Percentiles rank a stretch among this genome's conserved stretches.
Conservation (phyloP, 2,888 invertebrate species). For the Euclidia mi region DNA sequence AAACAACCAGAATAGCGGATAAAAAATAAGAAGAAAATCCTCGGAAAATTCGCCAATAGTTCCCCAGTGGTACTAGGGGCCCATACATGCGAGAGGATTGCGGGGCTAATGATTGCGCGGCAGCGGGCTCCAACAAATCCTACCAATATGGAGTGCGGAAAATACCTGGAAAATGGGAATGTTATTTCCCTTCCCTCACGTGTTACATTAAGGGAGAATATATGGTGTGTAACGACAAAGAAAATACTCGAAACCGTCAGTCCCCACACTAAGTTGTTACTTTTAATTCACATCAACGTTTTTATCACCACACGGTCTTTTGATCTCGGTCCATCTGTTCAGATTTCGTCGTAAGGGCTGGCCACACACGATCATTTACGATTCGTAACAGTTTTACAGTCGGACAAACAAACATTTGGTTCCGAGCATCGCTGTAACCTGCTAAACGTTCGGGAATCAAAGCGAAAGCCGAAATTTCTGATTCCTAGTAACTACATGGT, state of each 20-base stretch:
- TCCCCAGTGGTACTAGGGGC: slow-evolving; percentile 72
- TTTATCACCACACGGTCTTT: slow-evolving; percentile 84
- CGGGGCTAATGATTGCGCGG: slow-evolving; percentile 82
- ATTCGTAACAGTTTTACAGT: slow-evolving; percentile 86
- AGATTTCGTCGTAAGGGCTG: slow-evolving; percentile 89
- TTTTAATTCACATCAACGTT: slow-evolving; percentile 84
- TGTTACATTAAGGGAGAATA: slow-evolving; percentile 61
- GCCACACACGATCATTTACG: slow-evolving; percentile 89
- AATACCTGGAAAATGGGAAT: slow-evolving; percentile 87
- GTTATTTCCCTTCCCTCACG: slow-evolving; percentile 67
- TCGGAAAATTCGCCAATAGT: slow-evolving; percentile 81
- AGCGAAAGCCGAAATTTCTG: slow-evolving; percentile 79
- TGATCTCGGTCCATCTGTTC: slow-evolving; percentile 88
- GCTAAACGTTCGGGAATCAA: slow-evolving; percentile 80
- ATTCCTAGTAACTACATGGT: slow-evolving; percentile 75
- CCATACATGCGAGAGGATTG: slow-evolving; percentile 78
- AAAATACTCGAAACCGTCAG: slow-evolving; percentile 62
- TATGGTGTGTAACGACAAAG: slow-evolving; percentile 63
- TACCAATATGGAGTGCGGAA: slow-evolving; percentile 85
- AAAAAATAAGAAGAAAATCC: slow-evolving; percentile 71
- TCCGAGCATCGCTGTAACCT: slow-evolving; percentile 82
- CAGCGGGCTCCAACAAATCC: slow-evolving; percentile 81
- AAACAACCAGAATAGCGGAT: slow-evolving; percentile 63
- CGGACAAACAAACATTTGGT: slow-evolving; percentile 87
- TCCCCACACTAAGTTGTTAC: slow-evolving; percentile 82